Evolutionary conservation across 1,140 invertebrate genomes (phyloP), one percentile per base, ranked within the genome.

Genomic region (Bathynomus jamesi): DNA sequence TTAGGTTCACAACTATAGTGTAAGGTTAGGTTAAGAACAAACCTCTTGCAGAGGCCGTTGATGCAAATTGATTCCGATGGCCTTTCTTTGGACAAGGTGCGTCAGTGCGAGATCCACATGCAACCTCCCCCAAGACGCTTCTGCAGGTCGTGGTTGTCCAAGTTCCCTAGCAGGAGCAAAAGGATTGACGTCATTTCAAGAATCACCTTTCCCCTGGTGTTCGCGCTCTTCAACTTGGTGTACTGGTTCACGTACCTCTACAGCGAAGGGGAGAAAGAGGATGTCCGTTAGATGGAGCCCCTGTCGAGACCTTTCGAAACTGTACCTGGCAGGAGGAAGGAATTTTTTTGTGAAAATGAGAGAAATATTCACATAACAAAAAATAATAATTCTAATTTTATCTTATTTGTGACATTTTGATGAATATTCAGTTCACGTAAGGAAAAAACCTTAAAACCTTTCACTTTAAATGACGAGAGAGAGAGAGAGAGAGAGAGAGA

Each of bases 231-330:
- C 88, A 97, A 96, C 84, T 85, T 95, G 82, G 89, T 92, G 82
- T 96, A 96, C 85, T 97, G 95, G 94, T 93, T 90, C 78, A 94
- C 91, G 73, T 94, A 94, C 84, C 86, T 94, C 78, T 92, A 93
- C 72, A 75, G 68, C 60, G 76, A 78, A 4, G 40, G 1, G 2
- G 5, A 53, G 21, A 53, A 53, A 5, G 40, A 53, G 21, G 40
- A 53, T n/a, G n/a, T n/a, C 40, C 40, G 40, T 53, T 53, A 53
- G 40, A n/a, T n/a, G n/a, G n/a, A n/a, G n/a, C n/a, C n/a, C n/a
- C n/a, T n/a, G n/a, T n/a, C n/a, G n/a, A n/a, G n/a, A n/a, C n/a
- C n/a, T n/a, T n/a, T n/a, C n/a, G n/a, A n/a, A n/a, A n/a, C n/a
- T n/a, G n/a, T n/a, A n/a, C n/a, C n/a, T n/a, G n/a, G n/a, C n/a